These are phyloP conservation scores for Aphis craccivora DNA, from an alignment of 1,140 invertebrate species.

Conservation along the genomic window DNA sequence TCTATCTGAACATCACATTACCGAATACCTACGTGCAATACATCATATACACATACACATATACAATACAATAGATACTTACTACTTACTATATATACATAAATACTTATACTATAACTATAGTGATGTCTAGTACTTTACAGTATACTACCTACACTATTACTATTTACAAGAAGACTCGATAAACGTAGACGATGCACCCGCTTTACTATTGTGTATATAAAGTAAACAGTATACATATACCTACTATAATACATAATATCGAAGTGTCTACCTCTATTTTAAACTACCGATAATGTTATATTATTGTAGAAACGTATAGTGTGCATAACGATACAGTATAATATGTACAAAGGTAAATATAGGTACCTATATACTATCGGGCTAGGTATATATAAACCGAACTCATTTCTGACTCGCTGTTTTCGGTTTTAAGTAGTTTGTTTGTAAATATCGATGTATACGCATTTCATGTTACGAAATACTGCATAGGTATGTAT, in stretches of 20 bases:
- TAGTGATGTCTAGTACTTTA: no score
- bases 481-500: neutral
- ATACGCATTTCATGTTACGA: neutral
- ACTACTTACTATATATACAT: no score
- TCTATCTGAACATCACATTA: neutral
- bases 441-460: neutral
- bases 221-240: no score
- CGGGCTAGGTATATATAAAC: neutral
- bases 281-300: constrained; percentile 1
- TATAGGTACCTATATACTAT: neutral
- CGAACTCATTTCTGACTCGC: neutral
- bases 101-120: no score
- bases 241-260: neutral
- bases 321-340: neutral
- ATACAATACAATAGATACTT: no score
- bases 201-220: neutral
- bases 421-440: neutral
- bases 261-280: neutral
- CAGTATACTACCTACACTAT: no score
- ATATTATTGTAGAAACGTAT: neutral
- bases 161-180: neutral
- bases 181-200: neutral
- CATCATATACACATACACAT: no score
- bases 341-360: neutral
- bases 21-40: no score